Evolutionary conservation across 2,888 invertebrate species (phyloP).

Genomic region (Altica lythri): DNA sequence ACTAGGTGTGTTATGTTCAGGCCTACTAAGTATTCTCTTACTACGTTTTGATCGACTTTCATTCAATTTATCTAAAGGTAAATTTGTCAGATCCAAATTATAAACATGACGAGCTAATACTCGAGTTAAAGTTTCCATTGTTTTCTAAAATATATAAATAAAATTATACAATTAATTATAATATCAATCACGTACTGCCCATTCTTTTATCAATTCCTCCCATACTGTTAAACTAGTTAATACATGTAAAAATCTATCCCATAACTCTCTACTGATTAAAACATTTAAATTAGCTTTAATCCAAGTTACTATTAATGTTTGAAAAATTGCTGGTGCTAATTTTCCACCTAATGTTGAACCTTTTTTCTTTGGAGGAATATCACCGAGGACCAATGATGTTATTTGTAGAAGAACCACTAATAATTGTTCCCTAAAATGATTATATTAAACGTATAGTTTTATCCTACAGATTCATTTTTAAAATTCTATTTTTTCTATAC

Average conservation of each 20-base stretch:
- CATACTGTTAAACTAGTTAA: conserved; percentile 88
- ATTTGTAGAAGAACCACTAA: conserved; percentile 86
- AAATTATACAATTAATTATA: neutral
- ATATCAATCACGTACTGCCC: conserved; percentile 74
- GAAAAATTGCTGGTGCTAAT: conserved; percentile 83
- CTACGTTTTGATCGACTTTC: conserved; percentile 75
- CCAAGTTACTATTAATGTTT: conserved; percentile 97
- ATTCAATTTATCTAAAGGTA: conserved; percentile 77
- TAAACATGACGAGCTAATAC: conserved; percentile 95
- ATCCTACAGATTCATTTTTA: no score
- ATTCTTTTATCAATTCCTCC: conserved; percentile 93
- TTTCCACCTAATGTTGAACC: conserved; percentile 77
- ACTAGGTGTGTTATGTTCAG: conserved; percentile 45
- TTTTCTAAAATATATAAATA: conserved; percentile 69
- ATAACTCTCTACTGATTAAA: conserved; percentile 82
- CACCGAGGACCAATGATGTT: conserved; percentile 85
- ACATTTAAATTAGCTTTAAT: conserved; percentile 96
- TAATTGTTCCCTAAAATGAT: conserved; percentile 75
- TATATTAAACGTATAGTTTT: no score
- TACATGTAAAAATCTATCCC: conserved; percentile 91
- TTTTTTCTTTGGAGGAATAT: conserved; percentile 77
- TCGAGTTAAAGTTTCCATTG: conserved; percentile 94
- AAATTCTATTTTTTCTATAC: no score
- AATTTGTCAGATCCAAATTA: conserved; percentile 86
- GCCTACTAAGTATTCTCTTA: conserved; percentile 52